Evolutionary conservation across 2,888 invertebrate species (phyloP).

Genomic region (Papilio protenor): DNA sequence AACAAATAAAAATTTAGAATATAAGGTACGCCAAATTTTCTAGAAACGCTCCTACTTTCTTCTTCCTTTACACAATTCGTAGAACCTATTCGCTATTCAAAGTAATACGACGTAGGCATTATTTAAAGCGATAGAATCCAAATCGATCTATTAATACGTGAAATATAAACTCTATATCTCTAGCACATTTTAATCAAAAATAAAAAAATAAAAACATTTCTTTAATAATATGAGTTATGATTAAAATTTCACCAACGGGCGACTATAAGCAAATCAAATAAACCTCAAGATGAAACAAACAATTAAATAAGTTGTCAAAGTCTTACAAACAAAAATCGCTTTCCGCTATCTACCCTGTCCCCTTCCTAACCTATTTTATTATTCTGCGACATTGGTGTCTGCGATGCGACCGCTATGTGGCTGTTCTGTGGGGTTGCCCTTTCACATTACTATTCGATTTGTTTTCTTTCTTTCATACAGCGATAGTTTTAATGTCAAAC

Average conservation of each 20-base stretch:
- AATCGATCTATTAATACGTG: too few species aligned
- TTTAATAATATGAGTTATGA: too few species aligned
- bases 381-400: slow-evolving; percentile 30
- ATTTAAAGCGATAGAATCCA: too few species aligned
- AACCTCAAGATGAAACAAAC: too few species aligned
- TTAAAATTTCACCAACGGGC: too few species aligned
- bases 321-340: neutral
- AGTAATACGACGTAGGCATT: too few species aligned
- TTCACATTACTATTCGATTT: slow-evolving; percentile 28
- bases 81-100: too few species aligned
- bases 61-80: neutral
- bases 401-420: slow-evolving; percentile 22
- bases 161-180: too few species aligned
- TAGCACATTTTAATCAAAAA: too few species aligned
- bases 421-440: slow-evolving; percentile 15
- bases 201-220: too few species aligned
- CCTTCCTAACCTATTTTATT: slow-evolving; percentile 30
- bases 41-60: neutral
- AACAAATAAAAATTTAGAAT: slow-evolving; percentile 32
- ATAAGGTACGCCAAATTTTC: slow-evolving; percentile 30
- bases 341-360: neutral
- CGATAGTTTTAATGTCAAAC: slow-evolving; percentile 6
- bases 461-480: slow-evolving; percentile 15
- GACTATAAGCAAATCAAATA: too few species aligned
- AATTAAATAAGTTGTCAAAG: too few species aligned